A percentile compares a stretch with the other conserved stretches of the same genome.
Evolutionary conservation across 2,888 invertebrate species (phyloP).

Genomic region (Aproaerema taeniolella): DNA sequence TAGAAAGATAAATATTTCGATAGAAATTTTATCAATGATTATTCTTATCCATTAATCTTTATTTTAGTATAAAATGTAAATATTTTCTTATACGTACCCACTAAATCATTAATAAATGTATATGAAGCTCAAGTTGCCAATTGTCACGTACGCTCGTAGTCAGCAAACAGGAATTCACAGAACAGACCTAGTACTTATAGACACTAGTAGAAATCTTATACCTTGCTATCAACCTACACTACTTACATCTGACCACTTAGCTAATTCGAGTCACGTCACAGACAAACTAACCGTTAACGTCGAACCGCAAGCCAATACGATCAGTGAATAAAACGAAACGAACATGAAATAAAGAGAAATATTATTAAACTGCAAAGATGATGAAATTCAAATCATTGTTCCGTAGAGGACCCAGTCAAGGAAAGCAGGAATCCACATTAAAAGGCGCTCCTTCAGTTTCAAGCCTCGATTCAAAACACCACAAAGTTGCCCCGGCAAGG

Average conservation of each 20-base stretch:
- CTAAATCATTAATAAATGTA: too few relatives aligned
- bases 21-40: too few relatives aligned
- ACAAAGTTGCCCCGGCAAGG: conserved; percentile 68
- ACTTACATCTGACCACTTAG: conserved; percentile 7
- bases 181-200: too few relatives aligned
- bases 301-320: conserved; percentile 40
- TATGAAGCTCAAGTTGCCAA: too few relatives aligned
- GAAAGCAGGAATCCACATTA: conserved; percentile 71
- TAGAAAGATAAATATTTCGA: too few relatives aligned
- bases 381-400: conserved; percentile 95
- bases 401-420: conserved; percentile 88
- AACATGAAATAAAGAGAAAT: conserved; percentile 41
- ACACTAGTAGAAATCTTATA: too few relatives aligned
- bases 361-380: conserved; percentile 78
- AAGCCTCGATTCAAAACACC: conserved; percentile 80
- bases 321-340: conserved; percentile 57
- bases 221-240: too few relatives aligned
- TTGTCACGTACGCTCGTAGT: too few relatives aligned
- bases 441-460: conserved; percentile 81
- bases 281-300: conserved; percentile 30
- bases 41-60: too few relatives aligned
- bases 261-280: conserved; percentile 35
- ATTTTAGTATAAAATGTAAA: too few relatives aligned
- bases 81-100: too few relatives aligned
- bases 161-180: too few relatives aligned